phyloP scores from a whole-genome alignment of 2,797 vertebrate genomes.

The Oreochromis grahami region DNA sequence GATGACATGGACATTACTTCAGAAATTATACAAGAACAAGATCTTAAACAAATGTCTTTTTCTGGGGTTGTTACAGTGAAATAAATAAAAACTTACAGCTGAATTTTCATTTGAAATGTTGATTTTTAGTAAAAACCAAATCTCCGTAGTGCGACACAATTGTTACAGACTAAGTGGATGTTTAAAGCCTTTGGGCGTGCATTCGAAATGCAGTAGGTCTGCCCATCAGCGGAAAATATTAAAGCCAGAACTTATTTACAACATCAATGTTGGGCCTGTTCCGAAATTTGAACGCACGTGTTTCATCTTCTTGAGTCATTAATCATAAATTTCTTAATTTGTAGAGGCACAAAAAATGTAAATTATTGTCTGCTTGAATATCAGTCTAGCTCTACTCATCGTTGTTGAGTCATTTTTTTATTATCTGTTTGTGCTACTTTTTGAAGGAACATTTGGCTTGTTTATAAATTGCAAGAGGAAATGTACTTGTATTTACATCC shows the following conservation, averaged over 20 bases:
- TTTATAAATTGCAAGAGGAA: not conserved
- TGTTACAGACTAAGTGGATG: not conserved
- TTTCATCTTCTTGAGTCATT: not conserved
- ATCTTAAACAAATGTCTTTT: not conserved
- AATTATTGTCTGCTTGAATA: not conserved
- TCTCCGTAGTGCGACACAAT: fast-evolving
- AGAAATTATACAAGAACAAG: not conserved
- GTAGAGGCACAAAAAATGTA: not conserved
- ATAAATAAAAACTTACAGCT: not conserved
- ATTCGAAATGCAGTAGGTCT: not conserved
- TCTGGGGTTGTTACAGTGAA: not conserved
- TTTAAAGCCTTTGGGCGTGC: not conserved
- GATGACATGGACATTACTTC: not conserved
- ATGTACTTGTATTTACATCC: not conserved
- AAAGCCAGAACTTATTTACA: not conserved
- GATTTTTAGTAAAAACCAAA: not conserved
- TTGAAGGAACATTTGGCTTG: not conserved
- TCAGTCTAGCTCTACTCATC: not conserved
- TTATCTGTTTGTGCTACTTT: not conserved
- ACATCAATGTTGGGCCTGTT: not conserved
- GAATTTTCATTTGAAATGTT: not conserved
- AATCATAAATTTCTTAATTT: not conserved
- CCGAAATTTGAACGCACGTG: fast-evolving
- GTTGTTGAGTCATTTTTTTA: not conserved
- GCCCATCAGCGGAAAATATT: not conserved